A percentile compares a stretch with the other conserved stretches of the same genome.
Conservation (phyloP, 2,888 invertebrate genomes). For the Cheilosia pagana region DNA sequence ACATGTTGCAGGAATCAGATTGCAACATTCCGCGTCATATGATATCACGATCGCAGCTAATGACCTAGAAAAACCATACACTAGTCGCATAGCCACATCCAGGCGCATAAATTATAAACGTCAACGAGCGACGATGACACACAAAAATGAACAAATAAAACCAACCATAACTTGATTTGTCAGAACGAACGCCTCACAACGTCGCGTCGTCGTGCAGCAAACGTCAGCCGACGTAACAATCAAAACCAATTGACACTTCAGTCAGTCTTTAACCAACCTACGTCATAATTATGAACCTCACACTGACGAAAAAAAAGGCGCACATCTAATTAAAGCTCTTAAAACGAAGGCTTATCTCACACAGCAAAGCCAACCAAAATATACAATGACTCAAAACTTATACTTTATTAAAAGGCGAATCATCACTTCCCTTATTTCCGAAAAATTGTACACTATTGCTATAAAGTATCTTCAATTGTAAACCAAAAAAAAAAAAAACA, state of each 20-base stretch:
- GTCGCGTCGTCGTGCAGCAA: conserved; percentile 19
- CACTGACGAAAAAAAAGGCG: conserved; percentile 18
- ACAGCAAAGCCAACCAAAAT: conserved; percentile 29
- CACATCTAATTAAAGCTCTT: conserved; percentile 38
- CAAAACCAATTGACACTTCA: conserved; percentile 41
- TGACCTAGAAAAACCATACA: conserved; percentile 60
- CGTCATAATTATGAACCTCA: conserved; percentile 49
- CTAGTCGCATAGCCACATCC: conserved; percentile 42
- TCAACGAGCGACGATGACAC: conserved; percentile 28
- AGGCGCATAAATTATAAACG: conserved; percentile 18
- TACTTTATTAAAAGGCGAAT: conserved; percentile 35
- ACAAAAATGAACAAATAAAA: conserved; percentile 19
- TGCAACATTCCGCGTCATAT: conserved; percentile 39
- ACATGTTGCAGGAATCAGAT: conserved; percentile 30
- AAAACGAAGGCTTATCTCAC: conserved; percentile 32
- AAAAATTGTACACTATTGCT: conserved; percentile 39
- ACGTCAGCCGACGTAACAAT: conserved; percentile 49
- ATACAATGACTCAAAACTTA: conserved; percentile 52
- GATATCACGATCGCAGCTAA: conserved; percentile 51
- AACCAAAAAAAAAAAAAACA: conserved; percentile 23
- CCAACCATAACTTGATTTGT: conserved; percentile 50
- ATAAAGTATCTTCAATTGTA: conserved; percentile 4
- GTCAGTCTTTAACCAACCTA: conserved; percentile 34
- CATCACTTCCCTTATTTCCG: conserved; percentile 39
- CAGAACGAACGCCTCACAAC: conserved; percentile 4